Evolutionary conservation across 2,888 invertebrate genomes (phyloP).

Genomic region (Seira musarum): DNA sequence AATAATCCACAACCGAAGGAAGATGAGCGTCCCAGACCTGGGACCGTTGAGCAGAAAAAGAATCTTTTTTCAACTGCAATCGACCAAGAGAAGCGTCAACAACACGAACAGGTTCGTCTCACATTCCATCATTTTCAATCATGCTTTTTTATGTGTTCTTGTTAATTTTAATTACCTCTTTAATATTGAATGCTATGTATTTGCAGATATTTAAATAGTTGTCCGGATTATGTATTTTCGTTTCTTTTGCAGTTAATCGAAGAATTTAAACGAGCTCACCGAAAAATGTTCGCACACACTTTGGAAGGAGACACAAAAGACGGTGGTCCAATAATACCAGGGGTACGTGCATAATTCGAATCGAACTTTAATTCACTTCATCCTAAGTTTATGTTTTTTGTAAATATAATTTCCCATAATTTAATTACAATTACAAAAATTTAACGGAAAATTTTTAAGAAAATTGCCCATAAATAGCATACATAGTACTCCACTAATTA

Average conservation of each 20-base stretch:
- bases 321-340: constrained; percentile 19
- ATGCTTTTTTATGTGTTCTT: too few relatives aligned
- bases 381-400: too few relatives aligned
- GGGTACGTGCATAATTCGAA: constrained; percentile 34
- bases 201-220: background rate
- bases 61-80: constrained; percentile 70
- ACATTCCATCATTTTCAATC: too few relatives aligned
- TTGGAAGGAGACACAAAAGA: constrained; percentile 52
- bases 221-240: background rate
- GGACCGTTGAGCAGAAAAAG: constrained; percentile 66
- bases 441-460: too few relatives aligned
- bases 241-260: constrained; percentile 79
- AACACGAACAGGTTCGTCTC: constrained; percentile 78
- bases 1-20: constrained; percentile 54
- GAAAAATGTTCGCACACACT: constrained; percentile 82
- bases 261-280: constrained; percentile 90
- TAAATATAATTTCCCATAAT: too few relatives aligned
- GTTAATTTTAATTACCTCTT: too few relatives aligned
- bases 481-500: too few relatives aligned
- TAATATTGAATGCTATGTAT: too few relatives aligned
- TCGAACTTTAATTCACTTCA: too few relatives aligned
- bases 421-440: too few relatives aligned
- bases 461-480: too few relatives aligned
- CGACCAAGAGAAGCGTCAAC: constrained; percentile 79
- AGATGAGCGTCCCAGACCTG: constrained; percentile 64